Conservation (phyloP, 2,113 vertebrate species). For the Gymnorhina tibicen region DNA sequence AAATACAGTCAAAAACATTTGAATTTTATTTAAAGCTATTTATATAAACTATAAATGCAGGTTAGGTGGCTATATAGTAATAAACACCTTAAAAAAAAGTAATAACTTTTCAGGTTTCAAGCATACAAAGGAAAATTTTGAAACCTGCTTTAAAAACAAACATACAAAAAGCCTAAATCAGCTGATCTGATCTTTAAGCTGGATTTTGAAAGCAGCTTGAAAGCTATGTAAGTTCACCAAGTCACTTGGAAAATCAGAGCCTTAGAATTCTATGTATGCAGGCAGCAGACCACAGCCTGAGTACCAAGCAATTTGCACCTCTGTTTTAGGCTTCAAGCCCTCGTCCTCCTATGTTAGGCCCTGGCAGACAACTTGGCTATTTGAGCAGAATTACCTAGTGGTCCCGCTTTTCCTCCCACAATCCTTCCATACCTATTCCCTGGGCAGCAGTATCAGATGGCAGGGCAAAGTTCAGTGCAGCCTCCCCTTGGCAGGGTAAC, state of each 20-base stretch:
- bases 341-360: slow-evolving; percentile 14
- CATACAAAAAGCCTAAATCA: neutral
- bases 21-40: slow-evolving; percentile 21
- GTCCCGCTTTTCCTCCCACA: slow-evolving; percentile 25
- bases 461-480: slow-evolving; percentile 3
- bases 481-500: neutral
- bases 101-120: neutral
- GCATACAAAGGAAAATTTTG: neutral
- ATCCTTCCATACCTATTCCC: neutral
- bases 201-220: neutral
- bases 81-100: neutral
- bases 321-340: slow-evolving; percentile 37
- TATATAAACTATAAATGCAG: neutral
- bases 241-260: slow-evolving; percentile 39
- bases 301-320: slow-evolving; percentile 51
- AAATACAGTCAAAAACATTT: neutral
- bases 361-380: slow-evolving; percentile 30
- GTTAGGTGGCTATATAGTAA: neutral
- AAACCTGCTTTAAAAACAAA: neutral
- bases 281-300: slow-evolving; percentile 34
- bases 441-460: neutral
- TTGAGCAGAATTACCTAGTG: slow-evolving; percentile 40
- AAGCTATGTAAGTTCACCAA: neutral
- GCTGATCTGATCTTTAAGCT: neutral
- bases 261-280: slow-evolving; percentile 45